Base-by-base conservation (phyloP, 2,888 invertebrate genomes). In the Julus scandinavius region DNA sequence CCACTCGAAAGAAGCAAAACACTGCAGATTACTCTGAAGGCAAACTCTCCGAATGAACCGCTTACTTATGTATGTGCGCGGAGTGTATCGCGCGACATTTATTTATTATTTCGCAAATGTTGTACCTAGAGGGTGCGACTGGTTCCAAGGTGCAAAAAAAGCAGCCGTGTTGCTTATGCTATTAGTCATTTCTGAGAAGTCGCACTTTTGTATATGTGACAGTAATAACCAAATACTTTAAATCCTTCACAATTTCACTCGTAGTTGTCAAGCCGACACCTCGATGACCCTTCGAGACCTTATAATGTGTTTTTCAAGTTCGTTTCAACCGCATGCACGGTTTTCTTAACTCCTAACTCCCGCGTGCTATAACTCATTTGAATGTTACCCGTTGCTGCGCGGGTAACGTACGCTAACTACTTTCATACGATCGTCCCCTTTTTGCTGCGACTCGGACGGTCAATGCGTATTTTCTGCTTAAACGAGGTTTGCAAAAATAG, bases 251-350 rank as follows among this genome's bases (percentile, higher is more conserved):
- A 72, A 72, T 72, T 72, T 72, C 72, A 72, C 72, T 72, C 11
- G 72, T 72, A 72, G 72, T 72, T 72, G 72, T 72, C 72, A 72
- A 72, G 72, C 72, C 72, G 72, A 72, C 72, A 72, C 72, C 72
- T 72, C 11, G 20, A 20, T 72, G 72, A 72, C 72, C 72, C 29
- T 72, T 72, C 29, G 20, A 72, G 72, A 72, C 72, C 72, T 72
- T 72, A 20, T 72, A 72, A 72, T 72, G 72, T 29, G 29, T 29
- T 72, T 63, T 72, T 72, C 72, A 72, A 72, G 72, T 72, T 72
- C 29, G 20, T 72, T 72, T 29, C 72, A 72, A 72, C 72, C 72
- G 29, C 72, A 72, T 63, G 63, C 20, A 63, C n/a, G 63, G 63
- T 6, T n/a, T 45, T n/a, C n/a, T n/a, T 63, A 63, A 7, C n/a